Conservation (phyloP, 1,140 invertebrate genomes). For the Drosophila parabipectinata region DNA sequence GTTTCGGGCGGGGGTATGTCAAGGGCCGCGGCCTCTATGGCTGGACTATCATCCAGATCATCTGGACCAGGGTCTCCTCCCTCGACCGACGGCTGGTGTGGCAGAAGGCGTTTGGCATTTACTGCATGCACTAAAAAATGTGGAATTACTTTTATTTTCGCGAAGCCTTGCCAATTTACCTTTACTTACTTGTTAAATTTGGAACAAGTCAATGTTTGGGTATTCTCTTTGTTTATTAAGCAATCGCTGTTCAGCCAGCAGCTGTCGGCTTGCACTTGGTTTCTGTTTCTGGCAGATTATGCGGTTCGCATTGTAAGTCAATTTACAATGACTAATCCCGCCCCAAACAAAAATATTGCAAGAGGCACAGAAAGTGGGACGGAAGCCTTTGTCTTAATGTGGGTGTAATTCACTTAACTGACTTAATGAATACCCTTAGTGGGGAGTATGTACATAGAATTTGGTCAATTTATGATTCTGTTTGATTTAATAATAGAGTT, state of each 20-base stretch:
- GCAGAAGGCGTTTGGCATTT: slow-evolving; percentile 69
- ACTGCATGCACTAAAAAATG: slow-evolving; percentile 69
- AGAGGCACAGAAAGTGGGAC: slow-evolving; percentile 38
- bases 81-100: slow-evolving; percentile 62
- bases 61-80: slow-evolving; percentile 63
- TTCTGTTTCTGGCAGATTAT: slow-evolving; percentile 36
- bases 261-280: slow-evolving; percentile 21
- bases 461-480: neutral
- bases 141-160: neutral
- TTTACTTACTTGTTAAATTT: slow-evolving; percentile 45
- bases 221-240: slow-evolving; percentile 19
- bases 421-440: slow-evolving; percentile 4
- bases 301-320: slow-evolving; percentile 40
- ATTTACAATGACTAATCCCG: slow-evolving; percentile 66
- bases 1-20: slow-evolving; percentile 52
- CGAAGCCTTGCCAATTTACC: neutral
- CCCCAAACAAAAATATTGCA: slow-evolving; percentile 47
- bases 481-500: neutral
- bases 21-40: slow-evolving; percentile 71
- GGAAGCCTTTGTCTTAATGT: slow-evolving; percentile 53
- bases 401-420: neutral
- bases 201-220: neutral
- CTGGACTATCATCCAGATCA: slow-evolving; percentile 79
- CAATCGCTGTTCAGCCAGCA: slow-evolving; percentile 10
- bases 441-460: neutral